Conservation (phyloP, 1,140 invertebrate genomes). For the Drosophila lowei region DNA sequence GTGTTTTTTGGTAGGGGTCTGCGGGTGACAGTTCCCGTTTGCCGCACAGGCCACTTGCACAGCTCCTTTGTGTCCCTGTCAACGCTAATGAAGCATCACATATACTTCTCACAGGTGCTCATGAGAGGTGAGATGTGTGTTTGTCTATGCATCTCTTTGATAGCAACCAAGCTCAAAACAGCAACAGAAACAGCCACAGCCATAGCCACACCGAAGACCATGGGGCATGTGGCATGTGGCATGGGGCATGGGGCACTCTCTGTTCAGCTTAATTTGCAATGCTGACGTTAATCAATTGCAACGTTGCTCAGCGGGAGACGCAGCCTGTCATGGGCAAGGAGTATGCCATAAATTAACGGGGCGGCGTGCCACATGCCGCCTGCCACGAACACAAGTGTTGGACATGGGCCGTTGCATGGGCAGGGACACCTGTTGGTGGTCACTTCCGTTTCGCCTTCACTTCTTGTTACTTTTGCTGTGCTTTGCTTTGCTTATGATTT, state of each 20-base stretch:
- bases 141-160: conserved; percentile 3
- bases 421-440: conserved; percentile 43
- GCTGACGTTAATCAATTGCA: conserved; percentile 75
- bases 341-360: conserved; percentile 60
- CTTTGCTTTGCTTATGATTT: conserved; percentile 44
- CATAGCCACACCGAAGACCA: conserved; percentile 5
- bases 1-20: conserved; percentile 8
- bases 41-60: conserved; percentile 34
- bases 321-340: conserved; percentile 12
- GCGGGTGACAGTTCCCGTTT: conserved; percentile 41
- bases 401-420: background rate
- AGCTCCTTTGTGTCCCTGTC: conserved; percentile 64
- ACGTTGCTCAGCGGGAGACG: conserved; percentile 31
- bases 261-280: conserved; percentile 53
- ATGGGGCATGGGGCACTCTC: conserved; percentile 20
- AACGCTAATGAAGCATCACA: conserved; percentile 68
- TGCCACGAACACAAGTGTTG: conserved; percentile 14
- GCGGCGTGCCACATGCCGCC: conserved; percentile 8
- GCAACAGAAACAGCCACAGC: too few species aligned
- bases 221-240: too few species aligned
- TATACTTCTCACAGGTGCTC: too few species aligned
- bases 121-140: conserved; percentile 13
- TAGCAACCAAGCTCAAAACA: conserved; percentile 10
- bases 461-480: conserved; percentile 25
- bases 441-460: conserved; percentile 62